Evolutionary conservation across 2,888 invertebrate genomes (phyloP), one percentile per base, ranked within the genome.

Genomic region (Tipula lateralis): DNA sequence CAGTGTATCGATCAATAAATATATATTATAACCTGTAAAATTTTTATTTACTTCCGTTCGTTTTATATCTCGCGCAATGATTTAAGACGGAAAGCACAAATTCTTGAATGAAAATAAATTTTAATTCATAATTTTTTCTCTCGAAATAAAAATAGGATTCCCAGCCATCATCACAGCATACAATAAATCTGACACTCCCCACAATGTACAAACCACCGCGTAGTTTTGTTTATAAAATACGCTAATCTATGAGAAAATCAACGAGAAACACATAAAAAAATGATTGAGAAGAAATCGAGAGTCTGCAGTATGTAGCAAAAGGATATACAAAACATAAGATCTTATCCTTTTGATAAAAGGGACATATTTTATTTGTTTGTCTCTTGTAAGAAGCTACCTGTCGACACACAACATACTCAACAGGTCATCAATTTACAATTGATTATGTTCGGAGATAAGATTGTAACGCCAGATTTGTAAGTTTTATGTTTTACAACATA

Each of bases 71-170:
- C 9, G 9, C 66, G 13, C 66, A 66, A 66, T 66, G 66, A 66
- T 66, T 66, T 66, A 66, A 66, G 66, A 66, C 12, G 39, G 9
- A 39, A 12, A 9, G 13, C 9, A 39, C 4, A 24, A 66, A 66
- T 66, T 66, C 66, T 66, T 66, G 24, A 66, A 66, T 66, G 66
- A 66, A 66, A 66, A 66, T 66, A 66, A 66, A 66, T 66, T 66
- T 66, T 66, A 24, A 66, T 66, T 66, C 66, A 66, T 24, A 66
- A 66, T 66, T 66, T 12, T 19, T 44, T 6, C 16, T 44, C n/a
- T 44, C 3, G n/a, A 44, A 4, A 44, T 19, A 16, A 2, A 44
- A 16, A n/a, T 16, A 44, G 9, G 66, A 66, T 66, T 66, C 66
- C 66, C 66, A 66, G 66, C 66, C 19, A 66, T 66, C 24, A 24